Percentiles rank a stretch among this genome's conserved stretches.
Conservation (phyloP, 2,888 invertebrate genomes). For the Idaea biselata region DNA sequence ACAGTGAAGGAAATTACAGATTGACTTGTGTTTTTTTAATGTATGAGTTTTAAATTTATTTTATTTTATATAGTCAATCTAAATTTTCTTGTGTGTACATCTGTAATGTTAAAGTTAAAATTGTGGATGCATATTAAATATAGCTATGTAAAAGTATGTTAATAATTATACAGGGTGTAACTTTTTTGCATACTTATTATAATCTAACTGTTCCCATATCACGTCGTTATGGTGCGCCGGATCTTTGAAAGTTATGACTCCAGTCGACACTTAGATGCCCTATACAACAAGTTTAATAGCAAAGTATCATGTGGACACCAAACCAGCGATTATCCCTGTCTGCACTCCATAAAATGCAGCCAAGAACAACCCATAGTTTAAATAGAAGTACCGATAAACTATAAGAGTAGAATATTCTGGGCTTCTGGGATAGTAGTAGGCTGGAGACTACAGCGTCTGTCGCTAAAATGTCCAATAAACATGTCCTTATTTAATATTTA, state of each 20-base stretch:
- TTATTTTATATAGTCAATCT: conserved; percentile 23
- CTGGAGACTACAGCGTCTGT: neutral
- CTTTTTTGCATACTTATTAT: neutral
- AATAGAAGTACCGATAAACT: no score
- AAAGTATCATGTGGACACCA: no score
- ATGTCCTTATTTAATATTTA: neutral
- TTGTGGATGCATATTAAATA: conserved; percentile 54
- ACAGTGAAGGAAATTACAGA: conserved; percentile 47
- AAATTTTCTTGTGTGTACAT: conserved; percentile 41
- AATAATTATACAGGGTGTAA: conserved; percentile 13
- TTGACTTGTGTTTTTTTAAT: conserved; percentile 30
- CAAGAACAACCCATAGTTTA: no score
- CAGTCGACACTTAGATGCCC: no score
- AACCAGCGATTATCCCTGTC: no score
- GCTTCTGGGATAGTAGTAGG: no score
- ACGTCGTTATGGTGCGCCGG: no score
- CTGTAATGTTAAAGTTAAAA: conserved; percentile 50
- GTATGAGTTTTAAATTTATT: conserved; percentile 9
- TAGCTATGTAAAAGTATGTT: conserved; percentile 40
- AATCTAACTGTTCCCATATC: neutral
- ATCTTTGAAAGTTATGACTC: no score
- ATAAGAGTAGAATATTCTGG: no score
- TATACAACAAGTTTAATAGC: no score
- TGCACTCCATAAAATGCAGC: no score
- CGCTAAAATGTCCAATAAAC: neutral